These are phyloP conservation scores for Nymphalis urticae DNA, from an alignment of 2,888 invertebrate species.

Conservation along the genomic window DNA sequence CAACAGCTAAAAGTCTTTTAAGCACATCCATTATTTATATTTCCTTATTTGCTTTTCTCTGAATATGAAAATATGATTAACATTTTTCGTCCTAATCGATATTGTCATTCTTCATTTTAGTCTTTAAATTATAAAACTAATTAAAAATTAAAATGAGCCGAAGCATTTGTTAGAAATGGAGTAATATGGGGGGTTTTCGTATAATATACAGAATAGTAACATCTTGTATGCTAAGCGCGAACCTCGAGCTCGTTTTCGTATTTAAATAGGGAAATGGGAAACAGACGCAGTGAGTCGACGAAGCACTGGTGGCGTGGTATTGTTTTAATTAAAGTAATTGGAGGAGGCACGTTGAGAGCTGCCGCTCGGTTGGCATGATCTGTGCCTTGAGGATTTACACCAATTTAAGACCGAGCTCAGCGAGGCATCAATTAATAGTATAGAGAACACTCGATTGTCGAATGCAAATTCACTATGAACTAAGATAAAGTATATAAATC, in stretches of 20 bases:
- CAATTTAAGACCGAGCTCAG: slow-evolving; percentile 75
- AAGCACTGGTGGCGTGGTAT: slow-evolving; percentile 76
- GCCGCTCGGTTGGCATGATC: slow-evolving; percentile 75
- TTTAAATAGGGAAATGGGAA: slow-evolving; percentile 81
- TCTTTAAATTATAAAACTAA: slow-evolving; percentile 5
- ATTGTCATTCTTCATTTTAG: too few relatives aligned
- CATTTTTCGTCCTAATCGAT: too few relatives aligned
- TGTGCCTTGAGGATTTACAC: slow-evolving; percentile 80
- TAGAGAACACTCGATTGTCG: slow-evolving; percentile 57
- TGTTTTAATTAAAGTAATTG: slow-evolving; percentile 83
- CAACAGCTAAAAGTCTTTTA: slow-evolving; percentile 3
- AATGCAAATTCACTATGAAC: slow-evolving; percentile 43
- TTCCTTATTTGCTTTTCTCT: slow-evolving; percentile 32
- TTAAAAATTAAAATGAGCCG: slow-evolving; percentile 1
- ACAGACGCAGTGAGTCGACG: slow-evolving; percentile 78
- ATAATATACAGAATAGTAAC: slow-evolving; percentile 64
- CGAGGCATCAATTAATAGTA: slow-evolving; percentile 73
- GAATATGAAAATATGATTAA: too few relatives aligned
- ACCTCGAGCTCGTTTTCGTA: slow-evolving; percentile 78
- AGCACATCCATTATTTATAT: slow-evolving; percentile 17
- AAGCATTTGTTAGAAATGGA: slow-evolving; percentile 39
- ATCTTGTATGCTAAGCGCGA: slow-evolving; percentile 75
- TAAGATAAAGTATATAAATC: neutral
- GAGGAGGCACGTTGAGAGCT: slow-evolving; percentile 78
- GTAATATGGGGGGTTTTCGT: slow-evolving; percentile 43